Evolutionary conservation across 2,797 vertebrate species (phyloP).

Genomic region (Rhinichthys osculus): DNA sequence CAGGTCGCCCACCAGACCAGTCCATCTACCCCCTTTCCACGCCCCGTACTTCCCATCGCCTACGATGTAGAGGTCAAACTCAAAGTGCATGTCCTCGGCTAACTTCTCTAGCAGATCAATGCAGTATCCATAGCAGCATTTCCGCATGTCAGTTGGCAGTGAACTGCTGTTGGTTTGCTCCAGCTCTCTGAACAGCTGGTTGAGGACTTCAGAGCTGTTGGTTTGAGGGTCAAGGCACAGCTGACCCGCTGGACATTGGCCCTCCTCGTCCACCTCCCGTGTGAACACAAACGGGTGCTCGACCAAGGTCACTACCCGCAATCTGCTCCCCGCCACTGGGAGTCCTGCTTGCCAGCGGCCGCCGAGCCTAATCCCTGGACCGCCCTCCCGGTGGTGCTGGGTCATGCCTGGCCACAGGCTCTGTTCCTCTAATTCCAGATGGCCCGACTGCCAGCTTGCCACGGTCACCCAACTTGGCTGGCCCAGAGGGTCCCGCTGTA

Average conservation of each 20-base stretch:
- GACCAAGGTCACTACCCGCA: constrained; percentile 91
- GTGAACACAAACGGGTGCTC: constrained; percentile 96
- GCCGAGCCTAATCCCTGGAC: constrained; percentile 66
- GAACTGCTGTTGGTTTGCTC: constrained; percentile 73
- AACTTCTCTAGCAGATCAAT: constrained; percentile 92
- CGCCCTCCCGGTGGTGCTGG: constrained; percentile 55
- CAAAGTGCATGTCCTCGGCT: constrained; percentile 89
- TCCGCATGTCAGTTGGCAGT: constrained; percentile 77
- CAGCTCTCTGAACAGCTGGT: constrained; percentile 83
- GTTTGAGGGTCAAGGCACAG: constrained; percentile 90
- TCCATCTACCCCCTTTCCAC: constrained; percentile 87
- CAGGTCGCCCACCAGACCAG: constrained; percentile 92
- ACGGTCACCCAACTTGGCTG: constrained; percentile 92
- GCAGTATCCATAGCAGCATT: constrained; percentile 95
- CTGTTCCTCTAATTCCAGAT: constrained; percentile 83
- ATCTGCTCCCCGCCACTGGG: constrained; percentile 71
- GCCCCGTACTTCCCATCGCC: constrained; percentile 93
- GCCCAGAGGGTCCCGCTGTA: constrained; percentile 84
- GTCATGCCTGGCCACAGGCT: constrained; percentile 73
- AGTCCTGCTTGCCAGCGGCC: constrained; percentile 78
- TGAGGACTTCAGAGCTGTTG: constrained; percentile 83
- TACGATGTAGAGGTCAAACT: constrained; percentile 93
- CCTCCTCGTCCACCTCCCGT: constrained; percentile 88
- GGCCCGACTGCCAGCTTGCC: constrained; percentile 84
- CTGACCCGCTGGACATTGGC: constrained; percentile 88